A percentile compares a stretch with the other conserved stretches of the same genome.
phyloP scores from a whole-genome alignment of 2,797 vertebrate genomes.

The Sus cebifrons region DNA sequence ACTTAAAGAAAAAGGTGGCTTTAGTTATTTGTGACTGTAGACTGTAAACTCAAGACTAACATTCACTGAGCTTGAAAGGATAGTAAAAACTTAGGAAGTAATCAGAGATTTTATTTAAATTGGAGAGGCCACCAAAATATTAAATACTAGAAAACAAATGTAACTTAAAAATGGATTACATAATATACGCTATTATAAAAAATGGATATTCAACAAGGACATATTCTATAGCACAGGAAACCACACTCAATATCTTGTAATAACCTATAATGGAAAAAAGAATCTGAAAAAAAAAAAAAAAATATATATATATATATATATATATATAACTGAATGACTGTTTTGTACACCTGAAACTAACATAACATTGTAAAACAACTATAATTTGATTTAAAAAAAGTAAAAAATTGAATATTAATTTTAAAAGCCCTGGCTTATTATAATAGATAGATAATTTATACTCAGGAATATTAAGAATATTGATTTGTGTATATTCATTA shows the following conservation, averaged over 20 bases:
- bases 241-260: too few species aligned
- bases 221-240: too few species aligned
- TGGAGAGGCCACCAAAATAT: background rate
- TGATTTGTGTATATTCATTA: background rate
- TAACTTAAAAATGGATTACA: background rate
- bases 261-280: too few species aligned
- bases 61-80: background rate
- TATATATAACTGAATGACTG: too few species aligned
- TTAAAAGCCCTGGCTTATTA: background rate
- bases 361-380: too few species aligned
- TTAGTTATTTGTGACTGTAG: background rate
- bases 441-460: constrained; percentile 2
- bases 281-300: too few species aligned
- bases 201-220: too few species aligned
- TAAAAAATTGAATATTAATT: background rate
- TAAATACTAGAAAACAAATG: background rate
- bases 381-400: too few species aligned
- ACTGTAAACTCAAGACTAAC: background rate
- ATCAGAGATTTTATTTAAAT: constrained; percentile 53
- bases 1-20: background rate
- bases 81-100: background rate
- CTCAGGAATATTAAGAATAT: background rate
- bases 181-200: too few species aligned
- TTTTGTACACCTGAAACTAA: too few species aligned
- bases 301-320: too few species aligned